Evolutionary conservation across 2,797 vertebrate species (phyloP).

Genomic region (Fringilla coelebs): DNA sequence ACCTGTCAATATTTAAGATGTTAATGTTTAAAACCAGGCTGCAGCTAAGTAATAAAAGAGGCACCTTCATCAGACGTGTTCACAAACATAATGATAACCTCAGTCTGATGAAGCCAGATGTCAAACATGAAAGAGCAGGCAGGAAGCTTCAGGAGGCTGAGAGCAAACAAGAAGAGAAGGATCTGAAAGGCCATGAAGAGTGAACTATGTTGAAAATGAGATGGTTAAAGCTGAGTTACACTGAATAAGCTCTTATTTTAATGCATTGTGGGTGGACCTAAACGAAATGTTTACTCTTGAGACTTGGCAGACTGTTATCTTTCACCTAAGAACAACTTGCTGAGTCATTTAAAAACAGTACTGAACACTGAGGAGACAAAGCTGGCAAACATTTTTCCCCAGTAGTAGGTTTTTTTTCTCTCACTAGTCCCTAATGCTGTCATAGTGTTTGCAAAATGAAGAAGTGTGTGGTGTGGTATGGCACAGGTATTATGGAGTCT

Average conservation of each 20-base stretch:
- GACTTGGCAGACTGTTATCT: constrained; percentile 17
- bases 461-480: not conserved
- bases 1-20: constrained; percentile 14
- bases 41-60: constrained; percentile 44
- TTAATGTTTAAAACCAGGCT: constrained; percentile 24
- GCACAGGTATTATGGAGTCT: not conserved
- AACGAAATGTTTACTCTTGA: constrained; percentile 15
- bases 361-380: not conserved
- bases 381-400: not conserved
- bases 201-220: not conserved
- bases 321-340: not conserved
- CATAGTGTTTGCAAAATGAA: not conserved
- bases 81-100: constrained; percentile 24
- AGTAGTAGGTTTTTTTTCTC: not conserved
- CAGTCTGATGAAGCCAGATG: constrained; percentile 38
- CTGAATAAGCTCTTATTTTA: not conserved
- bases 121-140: constrained; percentile 4
- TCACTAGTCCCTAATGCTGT: not conserved
- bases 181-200: not conserved
- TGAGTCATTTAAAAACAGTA: not conserved
- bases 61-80: constrained; percentile 36
- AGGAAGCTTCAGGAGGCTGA: not conserved
- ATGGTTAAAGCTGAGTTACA: not conserved
- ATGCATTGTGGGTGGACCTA: not conserved
- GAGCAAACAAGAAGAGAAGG: not conserved